These are phyloP conservation scores for Setophaga petechia DNA, from an alignment of 2,113 vertebrate species.

Conservation along the genomic window DNA sequence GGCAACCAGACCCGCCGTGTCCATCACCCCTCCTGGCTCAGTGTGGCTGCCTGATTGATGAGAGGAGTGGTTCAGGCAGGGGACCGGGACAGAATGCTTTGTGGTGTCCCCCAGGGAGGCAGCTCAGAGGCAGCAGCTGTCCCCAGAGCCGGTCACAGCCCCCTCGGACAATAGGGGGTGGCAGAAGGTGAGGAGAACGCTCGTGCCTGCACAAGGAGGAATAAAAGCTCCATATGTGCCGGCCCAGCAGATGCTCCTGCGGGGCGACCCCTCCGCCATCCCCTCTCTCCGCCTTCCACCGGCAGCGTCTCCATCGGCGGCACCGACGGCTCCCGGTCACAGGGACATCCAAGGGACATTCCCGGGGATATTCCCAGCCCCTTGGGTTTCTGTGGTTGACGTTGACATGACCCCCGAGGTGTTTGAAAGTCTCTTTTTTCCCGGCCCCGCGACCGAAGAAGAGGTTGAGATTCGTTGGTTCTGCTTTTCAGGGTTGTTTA, in stretches of 20 bases:
- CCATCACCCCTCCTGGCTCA: background rate
- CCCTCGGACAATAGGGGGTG: conserved; percentile 2
- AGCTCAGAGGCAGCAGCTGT: conserved; percentile 58
- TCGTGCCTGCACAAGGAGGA: conserved; percentile 69
- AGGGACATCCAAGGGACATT: background rate
- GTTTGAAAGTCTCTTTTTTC: too few relatives aligned
- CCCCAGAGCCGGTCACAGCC: background rate
- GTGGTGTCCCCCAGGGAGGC: background rate
- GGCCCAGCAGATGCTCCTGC: conserved; percentile 74
- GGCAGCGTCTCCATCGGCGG: background rate
- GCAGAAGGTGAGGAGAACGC: conserved; percentile 64
- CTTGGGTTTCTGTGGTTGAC: too few relatives aligned
- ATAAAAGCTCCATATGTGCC: conserved; percentile 76
- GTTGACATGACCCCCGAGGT: too few relatives aligned
- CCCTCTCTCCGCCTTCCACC: background rate
- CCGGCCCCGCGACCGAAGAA: too few relatives aligned
- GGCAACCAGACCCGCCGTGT: background rate
- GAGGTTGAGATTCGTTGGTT: too few relatives aligned
- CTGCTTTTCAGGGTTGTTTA: too few relatives aligned
- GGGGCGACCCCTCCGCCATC: background rate
- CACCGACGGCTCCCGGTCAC: conserved; percentile 31
- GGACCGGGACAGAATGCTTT: background rate
- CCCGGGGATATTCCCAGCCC: conserved; percentile 1
- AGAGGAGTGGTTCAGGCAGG: background rate
- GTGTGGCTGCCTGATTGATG: background rate